These are phyloP conservation scores for Sinosuthora webbiana DNA, from an alignment of 2,113 vertebrate genomes.

Conservation along the genomic window DNA sequence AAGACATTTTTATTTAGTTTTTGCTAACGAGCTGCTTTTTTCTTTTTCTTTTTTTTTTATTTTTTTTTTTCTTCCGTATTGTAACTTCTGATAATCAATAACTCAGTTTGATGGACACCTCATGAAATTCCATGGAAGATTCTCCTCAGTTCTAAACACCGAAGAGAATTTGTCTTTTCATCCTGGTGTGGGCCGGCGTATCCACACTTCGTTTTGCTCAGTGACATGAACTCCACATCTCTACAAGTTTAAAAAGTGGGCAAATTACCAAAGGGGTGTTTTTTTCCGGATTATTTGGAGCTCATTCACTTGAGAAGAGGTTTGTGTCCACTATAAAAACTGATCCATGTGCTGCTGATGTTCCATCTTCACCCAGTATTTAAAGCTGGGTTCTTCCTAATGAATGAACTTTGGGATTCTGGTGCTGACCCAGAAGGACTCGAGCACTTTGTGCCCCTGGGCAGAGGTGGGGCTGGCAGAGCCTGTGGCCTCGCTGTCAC, in stretches of 20 bases:
- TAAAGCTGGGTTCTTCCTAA: background rate
- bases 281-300: background rate
- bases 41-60: too few relatives aligned
- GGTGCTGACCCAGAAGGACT: background rate
- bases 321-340: background rate
- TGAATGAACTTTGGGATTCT: background rate
- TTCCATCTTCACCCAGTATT: background rate
- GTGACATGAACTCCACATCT: background rate
- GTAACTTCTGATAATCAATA: background rate
- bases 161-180: background rate
- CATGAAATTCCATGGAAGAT: background rate
- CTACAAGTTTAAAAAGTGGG: background rate
- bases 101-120: background rate
- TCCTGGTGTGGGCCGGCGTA: accelerated
- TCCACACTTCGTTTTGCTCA: background rate
- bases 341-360: background rate
- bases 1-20: background rate
- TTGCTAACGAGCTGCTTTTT: background rate
- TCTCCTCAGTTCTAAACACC: background rate
- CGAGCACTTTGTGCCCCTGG: background rate
- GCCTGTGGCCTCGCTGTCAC: accelerated
- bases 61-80: too few relatives aligned
- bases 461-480: background rate
- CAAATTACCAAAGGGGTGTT: background rate
- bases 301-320: background rate